Evolutionary conservation across 2,888 invertebrate species (phyloP).

Genomic region (Pardosa pseudoannulata): DNA sequence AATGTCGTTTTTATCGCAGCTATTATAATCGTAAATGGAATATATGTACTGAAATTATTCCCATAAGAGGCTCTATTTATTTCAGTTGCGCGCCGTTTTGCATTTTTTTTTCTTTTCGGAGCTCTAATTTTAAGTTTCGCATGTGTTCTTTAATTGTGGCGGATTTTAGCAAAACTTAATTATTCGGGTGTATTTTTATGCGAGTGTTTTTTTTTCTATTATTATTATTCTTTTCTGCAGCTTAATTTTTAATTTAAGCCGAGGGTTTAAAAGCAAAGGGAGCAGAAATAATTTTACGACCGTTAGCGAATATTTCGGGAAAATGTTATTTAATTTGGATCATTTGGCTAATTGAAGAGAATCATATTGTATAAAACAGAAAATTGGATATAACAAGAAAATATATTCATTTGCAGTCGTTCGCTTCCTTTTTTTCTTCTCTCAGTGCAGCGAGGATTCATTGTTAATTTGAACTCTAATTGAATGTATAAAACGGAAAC

Average conservation of each 20-base stretch:
- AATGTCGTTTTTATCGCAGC: slow-evolving; percentile 62
- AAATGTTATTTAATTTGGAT: not conserved
- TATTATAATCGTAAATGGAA: slow-evolving; percentile 55
- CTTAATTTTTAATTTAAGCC: slow-evolving; percentile 9
- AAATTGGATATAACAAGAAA: no score
- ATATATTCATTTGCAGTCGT: no score
- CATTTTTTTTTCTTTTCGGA: not conserved
- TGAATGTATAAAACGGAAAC: no score
- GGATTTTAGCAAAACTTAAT: slow-evolving; percentile 58
- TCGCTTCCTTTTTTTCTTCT: no score
- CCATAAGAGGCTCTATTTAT: slow-evolving; percentile 21
- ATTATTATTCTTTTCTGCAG: not conserved
- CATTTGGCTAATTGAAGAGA: not conserved
- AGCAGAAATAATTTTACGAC: not conserved
- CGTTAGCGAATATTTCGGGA: not conserved
- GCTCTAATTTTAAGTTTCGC: slow-evolving; percentile 27
- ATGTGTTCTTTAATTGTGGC: slow-evolving; percentile 28
- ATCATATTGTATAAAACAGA: no score
- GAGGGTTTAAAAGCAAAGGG: not conserved
- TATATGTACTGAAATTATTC: slow-evolving; percentile 20
- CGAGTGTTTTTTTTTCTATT: not conserved
- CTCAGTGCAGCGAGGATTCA: no score
- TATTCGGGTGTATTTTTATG: slow-evolving; percentile 15
- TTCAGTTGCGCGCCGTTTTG: not conserved
- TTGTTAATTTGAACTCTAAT: no score